These are phyloP conservation scores for Spodoptera frugiperda DNA, from an alignment of 1,140 invertebrate species.

Conservation along the genomic window DNA sequence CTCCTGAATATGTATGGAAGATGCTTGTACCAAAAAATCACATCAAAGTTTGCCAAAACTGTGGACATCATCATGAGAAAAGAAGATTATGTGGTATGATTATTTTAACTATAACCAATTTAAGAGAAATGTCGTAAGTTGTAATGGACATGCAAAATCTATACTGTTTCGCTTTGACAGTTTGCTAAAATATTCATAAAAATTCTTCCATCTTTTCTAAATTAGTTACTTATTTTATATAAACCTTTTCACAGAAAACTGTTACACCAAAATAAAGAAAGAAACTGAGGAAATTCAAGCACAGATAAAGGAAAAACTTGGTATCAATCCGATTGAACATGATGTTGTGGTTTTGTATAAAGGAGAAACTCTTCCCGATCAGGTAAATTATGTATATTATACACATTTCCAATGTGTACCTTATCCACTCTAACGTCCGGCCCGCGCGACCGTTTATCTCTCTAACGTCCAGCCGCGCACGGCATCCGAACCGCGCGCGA, in stretches of 20 bases:
- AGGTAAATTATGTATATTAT: constrained; percentile 67
- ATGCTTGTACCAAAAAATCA: constrained; percentile 90
- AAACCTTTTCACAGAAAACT: constrained; percentile 87
- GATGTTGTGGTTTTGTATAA: constrained; percentile 95
- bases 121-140: constrained; percentile 2
- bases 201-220: too few relatives aligned
- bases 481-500: too few relatives aligned
- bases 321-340: constrained; percentile 91
- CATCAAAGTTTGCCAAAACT: constrained; percentile 91
- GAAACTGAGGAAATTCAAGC: constrained; percentile 93
- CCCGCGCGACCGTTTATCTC: too few relatives aligned
- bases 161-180: too few relatives aligned
- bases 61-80: constrained; percentile 93
- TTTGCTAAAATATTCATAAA: too few relatives aligned
- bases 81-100: constrained; percentile 90
- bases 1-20: constrained; percentile 89
- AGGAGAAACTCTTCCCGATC: constrained; percentile 88
- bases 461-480: too few relatives aligned
- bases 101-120: background rate
- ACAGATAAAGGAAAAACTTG: constrained; percentile 90
- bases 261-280: constrained; percentile 92
- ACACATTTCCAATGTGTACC: too few relatives aligned
- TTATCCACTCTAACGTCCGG: too few relatives aligned
- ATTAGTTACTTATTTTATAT: too few relatives aligned
- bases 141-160: background rate